phyloP scores from a whole-genome alignment of 2,113 vertebrate species.

The Oryzias celebensis region DNA sequence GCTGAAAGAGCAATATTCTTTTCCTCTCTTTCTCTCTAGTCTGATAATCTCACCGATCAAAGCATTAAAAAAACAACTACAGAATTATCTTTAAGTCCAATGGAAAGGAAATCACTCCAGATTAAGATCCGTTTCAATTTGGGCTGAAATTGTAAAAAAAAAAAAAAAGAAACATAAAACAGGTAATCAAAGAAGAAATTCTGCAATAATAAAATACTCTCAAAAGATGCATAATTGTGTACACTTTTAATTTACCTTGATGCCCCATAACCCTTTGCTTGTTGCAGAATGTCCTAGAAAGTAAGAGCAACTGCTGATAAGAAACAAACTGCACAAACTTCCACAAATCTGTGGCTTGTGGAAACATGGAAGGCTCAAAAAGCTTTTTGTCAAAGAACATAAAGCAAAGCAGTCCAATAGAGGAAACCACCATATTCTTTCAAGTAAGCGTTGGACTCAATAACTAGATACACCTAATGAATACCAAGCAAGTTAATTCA shows the following conservation, averaged over 20 bases:
- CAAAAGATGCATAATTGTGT: constrained; percentile 30
- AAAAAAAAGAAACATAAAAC: constrained; percentile 6
- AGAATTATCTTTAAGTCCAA: constrained; percentile 66
- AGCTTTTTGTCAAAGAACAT: constrained; percentile 31
- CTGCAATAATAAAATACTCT: constrained; percentile 38
- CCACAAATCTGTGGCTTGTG: constrained; percentile 6
- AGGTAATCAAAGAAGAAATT: constrained; percentile 24
- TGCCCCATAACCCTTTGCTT: constrained; percentile 4
- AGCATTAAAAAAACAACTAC: constrained; percentile 38
- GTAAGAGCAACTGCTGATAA: constrained; percentile 10
- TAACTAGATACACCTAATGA: constrained; percentile 54
- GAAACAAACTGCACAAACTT: constrained; percentile 13
- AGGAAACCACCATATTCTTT: constrained; percentile 64
- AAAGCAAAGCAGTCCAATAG: constrained; percentile 50
- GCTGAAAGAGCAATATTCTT: constrained; percentile 47
- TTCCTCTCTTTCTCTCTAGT: constrained; percentile 22
- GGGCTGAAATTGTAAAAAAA: constrained; percentile 37
- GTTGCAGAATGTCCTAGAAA: constrained; percentile 19
- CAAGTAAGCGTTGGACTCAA: constrained; percentile 64
- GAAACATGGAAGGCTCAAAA: constrained; percentile 38
- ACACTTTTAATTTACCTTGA: too few relatives aligned
- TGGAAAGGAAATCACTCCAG: constrained; percentile 43
- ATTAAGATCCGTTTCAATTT: constrained; percentile 25
- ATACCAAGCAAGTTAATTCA: constrained; percentile 65
- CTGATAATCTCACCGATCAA: constrained; percentile 47